Base-by-base conservation (phyloP, 2,888 invertebrate genomes). In the Yponomeuta plumbellus region DNA sequence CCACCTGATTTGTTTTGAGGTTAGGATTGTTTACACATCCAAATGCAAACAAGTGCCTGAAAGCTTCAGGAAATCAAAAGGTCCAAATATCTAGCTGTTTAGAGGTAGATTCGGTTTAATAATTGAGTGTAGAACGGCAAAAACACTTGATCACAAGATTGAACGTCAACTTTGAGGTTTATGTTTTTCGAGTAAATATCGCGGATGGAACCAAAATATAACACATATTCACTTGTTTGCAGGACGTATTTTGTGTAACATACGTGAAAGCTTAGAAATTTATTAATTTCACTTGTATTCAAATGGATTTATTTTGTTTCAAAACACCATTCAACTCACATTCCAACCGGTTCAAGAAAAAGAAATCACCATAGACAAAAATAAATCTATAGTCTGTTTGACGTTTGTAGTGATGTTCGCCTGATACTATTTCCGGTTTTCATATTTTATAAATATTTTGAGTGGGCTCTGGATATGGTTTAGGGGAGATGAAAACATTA, bases 331-430 rank as follows among this genome's bases (percentile, higher is more conserved):
- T 78, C 83, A 83, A 91, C 90, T 91, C 86, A 91, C 91, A 85
- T 86, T 86, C 77, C 76, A 83, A 86, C 86, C 88, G 88, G 86
- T 80, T 84, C 83, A 83, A 86, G 86, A 82, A 88, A 89, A 89
- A 87, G 86, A 84, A 83, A 69, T 85, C 83, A 74, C 75, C 73
- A 76, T 66, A 74, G 74, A 74, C 23, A 65, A 40, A 59, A 57
- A 65, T n/a, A 68, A 65, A 67, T 71, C 66, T 68, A 11, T 4
- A 6, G 74, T 70, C 73, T 81, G 80, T 82, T 79, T 83, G 81
- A 52, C 44, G 72, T 72, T 57, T 20, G 26, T 61, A 73, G 73
- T 73, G 76, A 68, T 69, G 70, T 68, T 8, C 64, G 10, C 11
- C 1, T 11, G 5, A 1, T 61, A 23, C 17, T 4, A 26, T 63